Evolutionary conservation across 2,113 vertebrate species (phyloP), one percentile per base, ranked within the genome.

Genomic region (Arothron firmamentum): DNA sequence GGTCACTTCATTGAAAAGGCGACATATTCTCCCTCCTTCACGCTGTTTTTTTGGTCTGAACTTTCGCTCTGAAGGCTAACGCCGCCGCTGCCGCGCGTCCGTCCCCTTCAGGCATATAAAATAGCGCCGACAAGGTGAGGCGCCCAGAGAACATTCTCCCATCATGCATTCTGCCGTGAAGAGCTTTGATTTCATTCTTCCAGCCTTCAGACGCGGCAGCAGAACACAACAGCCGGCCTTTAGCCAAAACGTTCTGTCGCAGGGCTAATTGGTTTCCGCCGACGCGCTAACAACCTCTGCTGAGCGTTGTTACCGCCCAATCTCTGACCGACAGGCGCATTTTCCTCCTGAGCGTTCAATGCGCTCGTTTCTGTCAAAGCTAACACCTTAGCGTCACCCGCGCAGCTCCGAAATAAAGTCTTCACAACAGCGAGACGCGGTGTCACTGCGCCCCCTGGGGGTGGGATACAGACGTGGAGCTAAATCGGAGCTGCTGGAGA

Each of bases 271-370:
- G 48, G 53, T 67, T 66, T 52, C 0, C 1, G 64, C 28, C 15
- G 0, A 52, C 12, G 50, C 51, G 15, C 49, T 74, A 67, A 70
- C 62, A 52, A 77, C 61, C 48, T 65, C 79, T 75, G 66, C 34
- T 18, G 69, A 62, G 78, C 66, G 52, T 74, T 74, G 65, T 79
- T 82, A 79, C 25, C 71, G 65, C 54, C 53, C 67, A 60, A 65
- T 72, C 69, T 42, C 60, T 65, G 71, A 72, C 63, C 59, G 69
- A 52, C 58, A 46, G 59, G 23, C 4, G 3, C 25, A 3, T 25
- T 25, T 25, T 25, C 5, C 25, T 25, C 5, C 5, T 25, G 25
- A 25, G 25, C 25, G 3, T 25, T 25, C 5, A 5, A 3, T 25
- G 3, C 5, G 25, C 3, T 25, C 25, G 25, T 25, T 25, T 3